These are phyloP conservation scores for Mallotus villosus DNA, from an alignment of 2,797 vertebrate species.

Conservation along the genomic window DNA sequence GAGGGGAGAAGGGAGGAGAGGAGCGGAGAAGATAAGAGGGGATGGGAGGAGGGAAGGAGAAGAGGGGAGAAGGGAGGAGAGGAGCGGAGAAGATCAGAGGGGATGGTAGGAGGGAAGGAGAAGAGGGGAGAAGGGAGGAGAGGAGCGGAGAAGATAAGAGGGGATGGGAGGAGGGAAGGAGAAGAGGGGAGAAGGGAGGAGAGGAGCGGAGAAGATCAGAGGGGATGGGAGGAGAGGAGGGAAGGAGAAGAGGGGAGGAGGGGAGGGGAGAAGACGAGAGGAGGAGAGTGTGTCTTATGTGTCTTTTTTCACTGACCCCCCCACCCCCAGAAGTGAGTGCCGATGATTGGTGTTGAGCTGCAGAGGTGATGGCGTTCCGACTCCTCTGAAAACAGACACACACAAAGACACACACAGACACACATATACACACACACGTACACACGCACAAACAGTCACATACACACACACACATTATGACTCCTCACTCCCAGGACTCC, in stretches of 20 bases:
- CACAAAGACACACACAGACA: too few relatives aligned
- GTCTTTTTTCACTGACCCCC: too few relatives aligned
- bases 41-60: too few relatives aligned
- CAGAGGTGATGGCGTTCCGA: not conserved
- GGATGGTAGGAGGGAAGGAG: too few relatives aligned
- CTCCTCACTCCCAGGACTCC: constrained; percentile 42
- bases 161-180: too few relatives aligned
- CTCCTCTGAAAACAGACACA: too few relatives aligned
- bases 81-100: not conserved
- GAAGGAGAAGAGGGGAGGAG: not conserved
- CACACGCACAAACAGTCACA: too few relatives aligned
- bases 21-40: not conserved
- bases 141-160: too few relatives aligned
- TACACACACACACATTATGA: not conserved
- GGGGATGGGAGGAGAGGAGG: not conserved
- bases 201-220: too few relatives aligned
- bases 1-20: not conserved
- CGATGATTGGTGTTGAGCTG: not conserved
- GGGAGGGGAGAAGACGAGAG: not conserved
- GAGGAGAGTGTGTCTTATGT: not conserved
- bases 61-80: not conserved
- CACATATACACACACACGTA: too few relatives aligned
- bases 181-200: too few relatives aligned
- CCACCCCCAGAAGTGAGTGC: not conserved
- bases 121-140: not conserved